Evolutionary conservation across 2,888 invertebrate species (phyloP).

Genomic region (Elaeidobius kamerunicus): DNA sequence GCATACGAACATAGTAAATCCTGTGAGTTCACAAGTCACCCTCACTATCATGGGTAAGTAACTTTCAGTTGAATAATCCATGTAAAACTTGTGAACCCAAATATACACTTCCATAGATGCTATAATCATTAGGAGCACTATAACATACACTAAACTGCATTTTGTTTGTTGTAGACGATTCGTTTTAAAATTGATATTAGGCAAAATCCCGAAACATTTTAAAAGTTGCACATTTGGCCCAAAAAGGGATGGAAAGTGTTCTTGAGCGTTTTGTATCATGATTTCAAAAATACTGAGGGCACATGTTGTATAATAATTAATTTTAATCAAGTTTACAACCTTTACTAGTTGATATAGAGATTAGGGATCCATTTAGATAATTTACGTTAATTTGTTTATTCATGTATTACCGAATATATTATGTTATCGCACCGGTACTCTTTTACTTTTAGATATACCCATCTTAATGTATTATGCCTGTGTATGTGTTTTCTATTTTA

Average conservation of each 20-base stretch:
- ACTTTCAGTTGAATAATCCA: conserved; percentile 20
- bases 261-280: not conserved
- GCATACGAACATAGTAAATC: conserved; percentile 21
- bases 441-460: no score
- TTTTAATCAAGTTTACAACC: conserved; percentile 3
- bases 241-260: conserved; percentile 8
- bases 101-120: conserved; percentile 23
- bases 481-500: no score
- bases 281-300: not conserved
- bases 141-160: conserved; percentile 13
- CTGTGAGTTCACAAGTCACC: conserved; percentile 21
- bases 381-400: conserved; percentile 2
- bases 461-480: no score
- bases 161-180: conserved; percentile 15
- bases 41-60: conserved; percentile 19
- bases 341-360: conserved; percentile 1
- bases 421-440: no score
- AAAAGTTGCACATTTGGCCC: conserved; percentile 22
- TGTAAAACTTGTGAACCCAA: conserved; percentile 27
- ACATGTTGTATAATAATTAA: not conserved
- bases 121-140: conserved; percentile 11
- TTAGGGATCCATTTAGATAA: conserved; percentile 8
- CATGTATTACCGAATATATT: no score
- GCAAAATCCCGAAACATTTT: conserved; percentile 23
- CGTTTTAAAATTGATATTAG: conserved; percentile 19